These are phyloP conservation scores for Zele albiditarsus DNA, from an alignment of 2,888 invertebrate genomes.

Conservation along the genomic window DNA sequence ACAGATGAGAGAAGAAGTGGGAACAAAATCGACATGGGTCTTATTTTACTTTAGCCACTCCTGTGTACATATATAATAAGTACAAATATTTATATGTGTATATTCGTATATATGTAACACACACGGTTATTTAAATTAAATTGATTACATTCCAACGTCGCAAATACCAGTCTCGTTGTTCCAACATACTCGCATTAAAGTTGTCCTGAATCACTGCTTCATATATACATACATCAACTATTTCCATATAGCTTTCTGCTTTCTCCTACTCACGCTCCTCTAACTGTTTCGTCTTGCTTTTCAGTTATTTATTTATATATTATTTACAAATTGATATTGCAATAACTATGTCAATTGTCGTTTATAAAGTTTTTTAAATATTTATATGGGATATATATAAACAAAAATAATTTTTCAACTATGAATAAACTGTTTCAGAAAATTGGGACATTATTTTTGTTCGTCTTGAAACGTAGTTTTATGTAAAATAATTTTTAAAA, in stretches of 20 bases:
- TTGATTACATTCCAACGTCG: constrained; percentile 57
- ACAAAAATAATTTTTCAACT: no score
- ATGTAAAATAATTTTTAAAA: no score
- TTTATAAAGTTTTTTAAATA: neutral
- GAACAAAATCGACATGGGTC: neutral
- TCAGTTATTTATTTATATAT: neutral
- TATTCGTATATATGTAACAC: constrained; percentile 13
- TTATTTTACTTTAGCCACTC: neutral
- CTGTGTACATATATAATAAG: neutral
- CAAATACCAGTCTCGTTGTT: constrained; percentile 49
- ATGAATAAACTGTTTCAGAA: no score
- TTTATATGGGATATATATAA: neutral
- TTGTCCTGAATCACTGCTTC: neutral
- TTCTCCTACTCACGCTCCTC: neutral
- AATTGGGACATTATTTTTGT: no score
- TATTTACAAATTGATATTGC: neutral
- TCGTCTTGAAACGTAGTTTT: no score
- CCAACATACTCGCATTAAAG: constrained; percentile 26
- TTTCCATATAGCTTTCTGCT: neutral
- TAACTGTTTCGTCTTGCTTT: neutral
- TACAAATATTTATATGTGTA: neutral
- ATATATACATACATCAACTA: neutral
- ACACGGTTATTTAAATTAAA: constrained; percentile 60
- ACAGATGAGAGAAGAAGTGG: neutral
- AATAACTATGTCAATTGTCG: neutral